Base-by-base conservation (phyloP, 2,797 vertebrate genomes). In the Carapus acus region DNA sequence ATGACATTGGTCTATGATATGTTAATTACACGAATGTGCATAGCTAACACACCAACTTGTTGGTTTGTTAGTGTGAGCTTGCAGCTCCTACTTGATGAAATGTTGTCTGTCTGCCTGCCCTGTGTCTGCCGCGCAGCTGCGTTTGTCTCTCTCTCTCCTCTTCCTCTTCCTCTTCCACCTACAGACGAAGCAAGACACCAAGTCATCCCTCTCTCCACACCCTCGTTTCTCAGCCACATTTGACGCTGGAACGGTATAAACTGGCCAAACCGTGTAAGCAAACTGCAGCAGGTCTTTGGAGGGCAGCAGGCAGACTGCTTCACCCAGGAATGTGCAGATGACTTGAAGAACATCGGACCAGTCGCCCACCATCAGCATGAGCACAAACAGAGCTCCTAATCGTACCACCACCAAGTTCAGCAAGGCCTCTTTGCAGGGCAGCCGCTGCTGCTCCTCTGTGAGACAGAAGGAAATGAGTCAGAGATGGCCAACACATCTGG, bases 281-380 rank as follows among this genome's bases (percentile, higher is more conserved):
- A 77, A 65, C 11, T 83, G 55, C 39, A 92, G 78, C 65, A 94
- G 81, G 29, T 73, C 58, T 2, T 76, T 58, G 0, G 85, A 77
- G 0, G 53, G 53, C 3, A 83, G 43, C 50, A 96, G 78, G 53
- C 92, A 91, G 76, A 86, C 87, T 0, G 87, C 51, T 75, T 96
- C 92, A 0, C 90, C 93, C 54, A 89, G 53, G 55, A 94, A 83
- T 0, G 86, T 84, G 34, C 91, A 0, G 1, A 92, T 16, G 62
- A 93, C 3, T 0, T 92, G 88, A 21, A 90, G 42, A 47, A 94
- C 74, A 31, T 95, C 93, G 0, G 54, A 65, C 92, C 91, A 93
- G 7, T 74, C 44, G 6, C 92, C 93, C 23, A 93, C 77, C 0
- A 89, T 88, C 78, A 94, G 76, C 79, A 94, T 84, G 52, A 95